phyloP scores from a whole-genome alignment of 2,797 vertebrate genomes.

The Ctenopoma kingsleyae region DNA sequence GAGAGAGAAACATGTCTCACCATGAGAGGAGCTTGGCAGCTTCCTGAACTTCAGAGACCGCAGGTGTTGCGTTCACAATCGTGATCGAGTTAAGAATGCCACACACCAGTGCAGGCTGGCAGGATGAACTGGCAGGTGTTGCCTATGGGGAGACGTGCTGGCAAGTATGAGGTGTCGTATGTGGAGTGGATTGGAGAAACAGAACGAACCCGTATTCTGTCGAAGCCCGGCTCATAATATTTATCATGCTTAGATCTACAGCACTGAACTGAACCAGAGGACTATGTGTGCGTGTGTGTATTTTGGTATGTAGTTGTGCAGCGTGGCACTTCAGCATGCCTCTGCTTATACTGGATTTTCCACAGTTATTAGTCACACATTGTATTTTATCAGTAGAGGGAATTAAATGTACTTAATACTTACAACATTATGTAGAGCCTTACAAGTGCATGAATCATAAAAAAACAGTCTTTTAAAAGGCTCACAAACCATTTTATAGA shows the following conservation, averaged over 20 bases:
- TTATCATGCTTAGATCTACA: constrained; percentile 42
- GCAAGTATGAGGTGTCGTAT: constrained; percentile 51
- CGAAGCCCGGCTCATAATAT: constrained; percentile 49
- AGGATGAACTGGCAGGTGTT: constrained; percentile 59
- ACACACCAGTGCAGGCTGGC: constrained; percentile 55
- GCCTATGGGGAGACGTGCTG: constrained; percentile 48
- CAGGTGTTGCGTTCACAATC: constrained; percentile 63
- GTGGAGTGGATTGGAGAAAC: constrained; percentile 49
- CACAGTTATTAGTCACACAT: constrained; percentile 64
- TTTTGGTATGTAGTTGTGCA: constrained; percentile 10
- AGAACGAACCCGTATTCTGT: constrained; percentile 61
- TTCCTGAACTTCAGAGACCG: constrained; percentile 49
- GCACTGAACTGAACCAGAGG: constrained; percentile 33
- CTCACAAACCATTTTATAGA: background rate
- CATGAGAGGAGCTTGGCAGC: constrained; percentile 55
- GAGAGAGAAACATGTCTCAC: constrained; percentile 10
- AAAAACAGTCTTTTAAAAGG: constrained; percentile 10
- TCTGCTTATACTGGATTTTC: constrained; percentile 71
- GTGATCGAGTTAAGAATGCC: constrained; percentile 60
- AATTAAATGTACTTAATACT: constrained; percentile 63
- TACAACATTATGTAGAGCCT: constrained; percentile 21
- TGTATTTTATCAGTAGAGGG: constrained; percentile 57
- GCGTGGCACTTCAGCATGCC: constrained; percentile 24
- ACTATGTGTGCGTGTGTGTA: constrained; percentile 16
- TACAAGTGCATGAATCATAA: constrained; percentile 40